Evolutionary conservation across 2,797 vertebrate species (phyloP), one percentile per base, ranked within the genome.

Genomic region (Simalia tracyae): DNA sequence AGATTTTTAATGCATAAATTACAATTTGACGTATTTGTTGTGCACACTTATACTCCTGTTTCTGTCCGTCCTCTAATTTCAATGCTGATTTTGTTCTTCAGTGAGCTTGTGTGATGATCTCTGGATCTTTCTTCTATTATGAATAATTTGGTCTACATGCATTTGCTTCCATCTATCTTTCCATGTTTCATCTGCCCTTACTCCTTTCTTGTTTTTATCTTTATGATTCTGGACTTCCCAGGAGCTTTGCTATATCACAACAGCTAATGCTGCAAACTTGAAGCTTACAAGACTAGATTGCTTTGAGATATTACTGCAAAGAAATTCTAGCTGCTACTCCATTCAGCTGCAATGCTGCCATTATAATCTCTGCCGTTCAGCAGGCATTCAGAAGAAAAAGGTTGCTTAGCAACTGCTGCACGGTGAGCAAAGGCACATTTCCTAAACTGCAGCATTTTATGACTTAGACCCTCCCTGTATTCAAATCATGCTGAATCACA

Each of bases 401-500:
- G 96, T 93, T 96, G 96, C 97, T 91, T 97, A 94, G 97, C 19
- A 95, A 97, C 95, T 93, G 92, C 89, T 93, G 95, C 87, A 95
- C 92, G 89, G 90, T 31, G 94, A 92, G 87, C 94, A 91, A 94
- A 0, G 57, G 91, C 95, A 90, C 94, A 31, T 88, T 93, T 88
- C 26, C 90, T 91, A 94, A 92, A 90, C 54, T 91, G 93, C 92
- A 96, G 93, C 93, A 95, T 95, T 96, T 95, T 95, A 92, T 61
- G 92, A 94, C 36, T 90, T 94, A 95, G 22, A 24, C 26, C 91
- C 91, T 94, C 0, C 0, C 19, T 89, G 42, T 0, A 57, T 59
- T 91, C 92, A 28, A 46, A 86, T 15, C 24, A 68, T 93, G 88
- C 31, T 17, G 0, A 5, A 5, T 1, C 5, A 68, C 0, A 22